These are phyloP conservation scores for Fabriciana adippe DNA, from an alignment of 2,888 invertebrate species.

Conservation along the genomic window DNA sequence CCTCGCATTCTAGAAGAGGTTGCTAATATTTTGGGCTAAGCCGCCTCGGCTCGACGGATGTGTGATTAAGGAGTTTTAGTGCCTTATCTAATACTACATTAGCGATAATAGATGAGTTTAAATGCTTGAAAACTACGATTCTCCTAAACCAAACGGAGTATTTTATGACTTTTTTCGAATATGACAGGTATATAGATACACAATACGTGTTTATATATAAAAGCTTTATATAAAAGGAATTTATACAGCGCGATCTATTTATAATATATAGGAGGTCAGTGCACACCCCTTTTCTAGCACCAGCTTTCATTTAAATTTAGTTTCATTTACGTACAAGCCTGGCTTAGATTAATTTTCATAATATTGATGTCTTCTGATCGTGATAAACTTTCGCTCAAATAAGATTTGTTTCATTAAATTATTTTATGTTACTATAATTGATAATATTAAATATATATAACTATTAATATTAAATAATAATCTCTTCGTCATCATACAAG, in stretches of 20 bases:
- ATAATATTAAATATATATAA: too few species aligned
- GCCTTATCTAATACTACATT: too few species aligned
- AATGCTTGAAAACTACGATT: too few species aligned
- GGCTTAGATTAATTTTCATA: too few species aligned
- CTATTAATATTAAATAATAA: background rate
- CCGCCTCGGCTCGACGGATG: slow-evolving; percentile 2
- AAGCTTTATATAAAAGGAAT: background rate
- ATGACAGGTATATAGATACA: too few species aligned
- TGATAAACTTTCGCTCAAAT: too few species aligned
- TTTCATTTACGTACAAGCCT: background rate
- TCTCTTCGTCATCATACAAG: background rate
- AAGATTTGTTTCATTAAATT: too few species aligned
- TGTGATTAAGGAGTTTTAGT: background rate
- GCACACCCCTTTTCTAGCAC: slow-evolving; percentile 22
- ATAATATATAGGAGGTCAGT: slow-evolving; percentile 20
- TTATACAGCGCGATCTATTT: slow-evolving; percentile 5
- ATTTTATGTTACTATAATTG: too few species aligned
- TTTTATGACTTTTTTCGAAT: too few species aligned
- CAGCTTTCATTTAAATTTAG: background rate
- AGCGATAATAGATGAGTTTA: too few species aligned
- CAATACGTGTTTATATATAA: background rate
- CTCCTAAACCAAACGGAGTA: too few species aligned
- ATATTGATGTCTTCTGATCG: too few species aligned
- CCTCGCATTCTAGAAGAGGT: slow-evolving; percentile 12
- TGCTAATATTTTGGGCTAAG: slow-evolving; percentile 8